Conservation (phyloP, 2,113 vertebrate genomes). For the Clarias macrocephalus region DNA sequence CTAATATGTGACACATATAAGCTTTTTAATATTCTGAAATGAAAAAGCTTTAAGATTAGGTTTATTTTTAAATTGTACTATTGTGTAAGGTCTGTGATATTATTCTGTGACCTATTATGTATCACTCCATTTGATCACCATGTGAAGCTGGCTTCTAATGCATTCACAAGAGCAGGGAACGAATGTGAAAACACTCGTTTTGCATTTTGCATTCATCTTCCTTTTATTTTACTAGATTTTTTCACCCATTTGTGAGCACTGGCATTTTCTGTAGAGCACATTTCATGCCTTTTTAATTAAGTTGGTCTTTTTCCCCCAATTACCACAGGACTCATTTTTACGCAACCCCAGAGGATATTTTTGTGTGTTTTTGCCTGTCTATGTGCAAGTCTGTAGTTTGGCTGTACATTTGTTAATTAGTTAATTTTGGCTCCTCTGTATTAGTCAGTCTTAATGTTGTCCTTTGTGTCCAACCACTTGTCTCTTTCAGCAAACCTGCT, state of each 20-base stretch:
- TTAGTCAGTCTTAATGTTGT: background rate
- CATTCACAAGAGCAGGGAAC: slow-evolving; percentile 21
- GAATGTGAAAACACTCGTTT: slow-evolving; percentile 34
- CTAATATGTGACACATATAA: slow-evolving; percentile 3
- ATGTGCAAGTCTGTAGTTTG: background rate
- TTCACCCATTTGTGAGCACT: slow-evolving; percentile 3
- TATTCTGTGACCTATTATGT: slow-evolving; percentile 39
- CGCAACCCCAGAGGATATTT: slow-evolving; percentile 6
- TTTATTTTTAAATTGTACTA: slow-evolving; percentile 10
- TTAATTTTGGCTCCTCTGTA: background rate
- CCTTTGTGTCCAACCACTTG: background rate
- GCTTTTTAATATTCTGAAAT: slow-evolving; percentile 10
- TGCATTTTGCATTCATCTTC: background rate
- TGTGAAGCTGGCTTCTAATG: slow-evolving; percentile 40
- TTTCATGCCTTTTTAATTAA: slow-evolving; percentile 44
- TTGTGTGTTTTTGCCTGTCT: slow-evolving; percentile 1
- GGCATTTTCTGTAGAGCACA: background rate
- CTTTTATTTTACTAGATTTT: slow-evolving; percentile 9
- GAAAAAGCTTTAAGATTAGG: slow-evolving; percentile 21
- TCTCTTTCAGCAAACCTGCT: background rate
- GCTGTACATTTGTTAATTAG: background rate
- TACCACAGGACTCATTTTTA: slow-evolving; percentile 23
- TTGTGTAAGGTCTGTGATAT: slow-evolving; percentile 46
- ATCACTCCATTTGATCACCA: slow-evolving; percentile 28
- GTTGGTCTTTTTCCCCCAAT: slow-evolving; percentile 28